These are phyloP conservation scores for Drosophila willistoni DNA, from an alignment of 1,140 invertebrate genomes.

Conservation along the genomic window DNA sequence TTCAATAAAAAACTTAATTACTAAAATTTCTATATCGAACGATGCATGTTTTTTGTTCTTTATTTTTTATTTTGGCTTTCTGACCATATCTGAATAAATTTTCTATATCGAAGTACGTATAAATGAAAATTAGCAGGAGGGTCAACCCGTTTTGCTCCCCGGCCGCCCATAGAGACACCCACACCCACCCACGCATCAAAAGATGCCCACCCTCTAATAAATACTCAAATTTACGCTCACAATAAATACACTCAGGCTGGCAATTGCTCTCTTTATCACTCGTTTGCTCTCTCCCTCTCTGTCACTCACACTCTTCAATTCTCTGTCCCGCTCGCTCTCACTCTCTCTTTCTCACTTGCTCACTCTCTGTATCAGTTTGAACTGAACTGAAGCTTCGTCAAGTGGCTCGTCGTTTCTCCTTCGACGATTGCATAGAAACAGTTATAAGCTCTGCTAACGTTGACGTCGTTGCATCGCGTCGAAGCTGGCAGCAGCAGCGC, in stretches of 20 bases:
- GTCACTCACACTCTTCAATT: not conserved
- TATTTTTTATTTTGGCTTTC: not conserved
- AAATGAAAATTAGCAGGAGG: conserved; percentile 54
- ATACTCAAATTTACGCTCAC: conserved; percentile 44
- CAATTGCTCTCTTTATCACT: conserved; percentile 18
- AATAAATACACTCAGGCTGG: conserved; percentile 22
- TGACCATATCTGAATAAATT: conserved; percentile 36
- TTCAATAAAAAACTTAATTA: conserved; percentile 12
- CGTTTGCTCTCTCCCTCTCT: conserved; percentile 1
- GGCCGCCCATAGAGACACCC: not conserved
- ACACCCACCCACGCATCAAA: not conserved
- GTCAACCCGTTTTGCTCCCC: conserved; percentile 11
- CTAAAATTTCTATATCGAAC: conserved; percentile 4
- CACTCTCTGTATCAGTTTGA: conserved; percentile 27
- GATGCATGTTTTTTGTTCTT: not conserved
- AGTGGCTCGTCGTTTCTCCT: conserved; percentile 68
- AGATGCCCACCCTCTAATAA: conserved; percentile 29
- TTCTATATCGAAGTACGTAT: conserved; percentile 39
- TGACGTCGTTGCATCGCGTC: conserved; percentile 26
- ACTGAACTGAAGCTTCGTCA: conserved; percentile 62
- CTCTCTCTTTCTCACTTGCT: not conserved
- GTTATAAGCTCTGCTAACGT: conserved; percentile 68
- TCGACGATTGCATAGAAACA: conserved; percentile 59
- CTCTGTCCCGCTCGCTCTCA: not conserved
- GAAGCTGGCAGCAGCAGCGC: conserved; percentile 60